These are phyloP conservation scores for Drosophila borealis DNA, from an alignment of 2,888 invertebrate genomes.

Conservation along the genomic window DNA sequence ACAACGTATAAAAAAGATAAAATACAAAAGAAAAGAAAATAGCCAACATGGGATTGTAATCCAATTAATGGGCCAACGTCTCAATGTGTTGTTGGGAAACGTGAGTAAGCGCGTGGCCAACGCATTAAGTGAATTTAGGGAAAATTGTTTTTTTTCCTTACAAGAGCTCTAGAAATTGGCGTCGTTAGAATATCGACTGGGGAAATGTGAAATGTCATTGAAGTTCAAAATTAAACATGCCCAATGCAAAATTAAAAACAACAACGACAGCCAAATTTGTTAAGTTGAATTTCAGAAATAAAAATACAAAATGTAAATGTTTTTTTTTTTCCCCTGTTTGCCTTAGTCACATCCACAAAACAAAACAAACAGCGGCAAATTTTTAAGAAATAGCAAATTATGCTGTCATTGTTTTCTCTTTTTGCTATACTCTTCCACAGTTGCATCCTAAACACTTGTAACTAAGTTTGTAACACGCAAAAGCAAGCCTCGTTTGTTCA, in stretches of 20 bases:
- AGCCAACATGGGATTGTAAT: constrained; percentile 57
- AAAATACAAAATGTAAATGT: constrained; percentile 10
- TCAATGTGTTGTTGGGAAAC: constrained; percentile 38
- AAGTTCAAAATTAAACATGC: constrained; percentile 27
- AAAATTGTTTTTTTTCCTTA: constrained; percentile 32
- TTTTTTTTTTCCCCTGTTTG: constrained; percentile 16
- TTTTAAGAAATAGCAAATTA: constrained; percentile 31
- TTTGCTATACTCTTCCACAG: not conserved
- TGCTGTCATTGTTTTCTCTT: constrained; percentile 28
- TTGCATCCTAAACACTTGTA: not conserved
- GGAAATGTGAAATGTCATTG: constrained; percentile 45
- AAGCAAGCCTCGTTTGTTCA: no score
- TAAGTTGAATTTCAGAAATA: constrained; percentile 7
- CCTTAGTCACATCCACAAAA: constrained; percentile 14
- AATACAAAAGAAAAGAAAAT: constrained; percentile 9
- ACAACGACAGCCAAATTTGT: constrained; percentile 7
- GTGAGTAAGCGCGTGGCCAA: constrained; percentile 31
- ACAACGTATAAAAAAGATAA: constrained; percentile 40
- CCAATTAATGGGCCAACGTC: constrained; percentile 60
- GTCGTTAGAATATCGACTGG: constrained; percentile 5
- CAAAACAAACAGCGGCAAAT: constrained; percentile 19
- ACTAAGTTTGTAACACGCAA: not conserved
- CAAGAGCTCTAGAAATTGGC: constrained; percentile 27
- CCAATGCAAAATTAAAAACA: constrained; percentile 1
- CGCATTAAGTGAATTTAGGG: constrained; percentile 27